phyloP scores from a whole-genome alignment of 2,113 vertebrate genomes.

The Synchiropus splendidus region DNA sequence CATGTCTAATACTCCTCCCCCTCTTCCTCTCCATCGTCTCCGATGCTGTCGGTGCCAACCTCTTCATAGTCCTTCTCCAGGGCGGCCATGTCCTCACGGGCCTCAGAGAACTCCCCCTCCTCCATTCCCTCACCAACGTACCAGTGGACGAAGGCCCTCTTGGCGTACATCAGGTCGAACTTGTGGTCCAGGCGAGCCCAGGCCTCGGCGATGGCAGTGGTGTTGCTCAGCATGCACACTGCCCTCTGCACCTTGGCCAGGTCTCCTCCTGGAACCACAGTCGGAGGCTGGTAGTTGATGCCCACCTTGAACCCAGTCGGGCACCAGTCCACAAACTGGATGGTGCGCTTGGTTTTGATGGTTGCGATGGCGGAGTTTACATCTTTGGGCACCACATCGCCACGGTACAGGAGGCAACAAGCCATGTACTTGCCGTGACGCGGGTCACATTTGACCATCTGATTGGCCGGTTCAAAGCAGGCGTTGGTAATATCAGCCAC shows the following conservation, averaged over 20 bases:
- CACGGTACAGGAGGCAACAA: conserved; percentile 70
- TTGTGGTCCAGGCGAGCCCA: conserved; percentile 74
- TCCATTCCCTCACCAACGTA: conserved; percentile 77
- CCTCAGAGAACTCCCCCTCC: conserved; percentile 75
- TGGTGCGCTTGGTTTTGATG: conserved; percentile 67
- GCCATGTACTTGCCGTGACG: conserved; percentile 73
- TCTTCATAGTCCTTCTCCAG: conserved; percentile 76
- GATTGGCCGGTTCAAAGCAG: conserved; percentile 70
- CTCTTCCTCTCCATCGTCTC: neutral
- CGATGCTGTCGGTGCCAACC: conserved; percentile 58
- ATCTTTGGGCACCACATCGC: conserved; percentile 72
- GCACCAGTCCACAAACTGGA: conserved; percentile 50
- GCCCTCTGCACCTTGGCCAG: conserved; percentile 68
- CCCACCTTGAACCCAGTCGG: conserved; percentile 58
- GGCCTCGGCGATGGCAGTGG: conserved; percentile 68
- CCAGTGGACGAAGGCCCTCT: conserved; percentile 74
- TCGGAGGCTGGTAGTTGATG: conserved; percentile 70
- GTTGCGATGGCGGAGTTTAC: conserved; percentile 70
- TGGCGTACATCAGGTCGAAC: conserved; percentile 75
- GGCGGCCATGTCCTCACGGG: conserved; percentile 71
- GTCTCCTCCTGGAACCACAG: conserved; percentile 68
- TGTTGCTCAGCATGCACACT: conserved; percentile 74
- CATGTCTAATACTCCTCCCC: too few relatives aligned
- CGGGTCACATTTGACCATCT: conserved; percentile 72
- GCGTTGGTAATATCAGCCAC: conserved; percentile 69